phyloP scores from a whole-genome alignment of 92 coral and sea anemone species.

The Siderastrea radians region DNA sequence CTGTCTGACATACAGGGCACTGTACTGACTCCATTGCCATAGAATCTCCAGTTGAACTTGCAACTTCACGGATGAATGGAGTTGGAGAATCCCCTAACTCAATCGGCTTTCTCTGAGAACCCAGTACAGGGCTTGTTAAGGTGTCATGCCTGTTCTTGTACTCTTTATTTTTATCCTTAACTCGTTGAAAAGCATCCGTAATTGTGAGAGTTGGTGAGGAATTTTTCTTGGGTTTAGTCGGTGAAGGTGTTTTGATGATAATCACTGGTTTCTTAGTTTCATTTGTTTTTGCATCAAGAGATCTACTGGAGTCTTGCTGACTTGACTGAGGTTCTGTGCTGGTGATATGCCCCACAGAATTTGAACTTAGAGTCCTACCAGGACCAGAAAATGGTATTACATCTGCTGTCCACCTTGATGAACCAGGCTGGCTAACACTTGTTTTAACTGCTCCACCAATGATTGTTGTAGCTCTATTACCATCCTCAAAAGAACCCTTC shows the following conservation, averaged over 20 bases:
- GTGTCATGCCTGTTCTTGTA: not conserved
- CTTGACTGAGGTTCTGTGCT: not conserved
- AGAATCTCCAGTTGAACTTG: not conserved
- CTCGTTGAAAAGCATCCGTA: conserved; percentile 85
- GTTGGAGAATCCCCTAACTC: conserved; percentile 42
- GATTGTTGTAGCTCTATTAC: not conserved
- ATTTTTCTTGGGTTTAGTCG: conserved; percentile 25
- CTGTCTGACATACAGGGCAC: conserved; percentile 87
- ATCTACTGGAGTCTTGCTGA: not conserved
- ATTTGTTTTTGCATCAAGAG: not conserved
- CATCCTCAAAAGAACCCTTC: conserved; percentile 15
- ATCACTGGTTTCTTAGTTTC: conserved; percentile 3
- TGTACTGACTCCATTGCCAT: conserved; percentile 20
- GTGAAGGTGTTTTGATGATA: conserved; percentile 31
- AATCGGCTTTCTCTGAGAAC: conserved; percentile 61
- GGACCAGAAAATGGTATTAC: conserved; percentile 82
- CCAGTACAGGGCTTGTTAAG: conserved; percentile 28
- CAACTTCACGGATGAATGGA: not conserved
- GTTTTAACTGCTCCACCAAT: conserved; percentile 9
- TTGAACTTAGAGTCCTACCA: conserved; percentile 81
- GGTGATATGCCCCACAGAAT: not conserved
- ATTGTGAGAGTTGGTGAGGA: conserved; percentile 66
- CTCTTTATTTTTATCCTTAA: conserved; percentile 27
- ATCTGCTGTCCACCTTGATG: conserved; percentile 24
- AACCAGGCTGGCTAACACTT: conserved; percentile 11